Conservation (phyloP, 2,113 vertebrate species). For the Scalopus aquaticus region DNA sequence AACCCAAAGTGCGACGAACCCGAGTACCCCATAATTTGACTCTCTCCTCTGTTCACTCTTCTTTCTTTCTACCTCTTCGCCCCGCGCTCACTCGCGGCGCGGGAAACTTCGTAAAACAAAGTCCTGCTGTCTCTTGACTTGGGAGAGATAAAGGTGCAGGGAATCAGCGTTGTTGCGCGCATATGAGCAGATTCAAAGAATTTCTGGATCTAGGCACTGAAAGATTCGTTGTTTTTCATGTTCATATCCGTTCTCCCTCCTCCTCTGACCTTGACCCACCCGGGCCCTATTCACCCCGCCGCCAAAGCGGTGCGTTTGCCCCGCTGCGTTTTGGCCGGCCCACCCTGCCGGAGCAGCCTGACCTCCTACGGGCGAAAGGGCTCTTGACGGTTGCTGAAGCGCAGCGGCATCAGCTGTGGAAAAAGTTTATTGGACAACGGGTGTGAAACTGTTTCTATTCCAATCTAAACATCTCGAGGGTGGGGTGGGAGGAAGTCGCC, state of each 20-base stretch:
- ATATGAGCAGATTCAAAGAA: background rate
- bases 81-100: background rate
- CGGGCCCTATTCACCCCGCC: fast-evolving
- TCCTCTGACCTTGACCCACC: conserved; percentile 9
- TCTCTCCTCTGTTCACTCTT: background rate
- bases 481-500: background rate
- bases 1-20: background rate
- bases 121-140: background rate
- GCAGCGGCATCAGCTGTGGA: conserved; percentile 34
- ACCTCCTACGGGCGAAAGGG: background rate
- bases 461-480: conserved; percentile 57
- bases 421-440: conserved; percentile 55
- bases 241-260: background rate
- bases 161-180: background rate
- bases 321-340: background rate
- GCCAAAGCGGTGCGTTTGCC: background rate
- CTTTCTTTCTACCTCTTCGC: background rate
- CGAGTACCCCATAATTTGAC: background rate
- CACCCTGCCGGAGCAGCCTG: background rate
- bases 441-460: conserved; percentile 31
- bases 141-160: too few relatives aligned
- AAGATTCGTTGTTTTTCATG: background rate
- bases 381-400: conserved; percentile 19
- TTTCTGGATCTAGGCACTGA: background rate
- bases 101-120: background rate